Base-by-base conservation (phyloP, 1,140 invertebrate species). In the Archegozetes longisetosus region DNA sequence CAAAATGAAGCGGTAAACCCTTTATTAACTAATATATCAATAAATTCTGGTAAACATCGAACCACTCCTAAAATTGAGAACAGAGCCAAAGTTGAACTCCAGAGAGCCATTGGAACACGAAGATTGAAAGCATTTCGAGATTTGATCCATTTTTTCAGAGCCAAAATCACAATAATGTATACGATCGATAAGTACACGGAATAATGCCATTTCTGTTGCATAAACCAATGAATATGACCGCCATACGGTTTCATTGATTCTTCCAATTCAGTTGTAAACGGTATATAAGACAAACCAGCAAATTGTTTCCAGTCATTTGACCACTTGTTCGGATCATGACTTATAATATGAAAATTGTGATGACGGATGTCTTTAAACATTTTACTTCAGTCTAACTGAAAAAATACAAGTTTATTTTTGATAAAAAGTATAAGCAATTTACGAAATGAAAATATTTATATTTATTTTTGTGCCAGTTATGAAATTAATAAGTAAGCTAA, bases 201-300 rank as follows among this genome's bases (percentile, higher is more conserved):
- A 22, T 61, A 51, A 12, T 62, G 20, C 62, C 62, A 63, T 32
- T 63, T 55, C n/a, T 56, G 28, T 9, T 32, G 23, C n/a, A 61
- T 49, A 58, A 58, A 63, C 53, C 50, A 93, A 92, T 98, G 4
- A 86, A 85, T 74, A 96, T 97, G 26, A 97, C 79, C 57, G 13
- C 57, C 32, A 17, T 40, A 40, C 6, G 32, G 32, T 40, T 9
- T 6, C 17, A 40, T 40, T 6, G 32, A 6, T 40, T 40, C 32
- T 17, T 40, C 32, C 17, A 40, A 17, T 40, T 40, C 32, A 6
- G 32, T 9, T 40, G 17, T 6, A 17, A 6, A 6, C 32, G 32
- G 32, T 40, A 40, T 40, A 17, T 40, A 40, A 9, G 32, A 17
- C 17, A 40, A 9, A 40, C 32, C 32, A 40, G 32, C 6, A 40